Conservation (phyloP, 2,797 vertebrate species). For the Pagetopsis macropterus region DNA sequence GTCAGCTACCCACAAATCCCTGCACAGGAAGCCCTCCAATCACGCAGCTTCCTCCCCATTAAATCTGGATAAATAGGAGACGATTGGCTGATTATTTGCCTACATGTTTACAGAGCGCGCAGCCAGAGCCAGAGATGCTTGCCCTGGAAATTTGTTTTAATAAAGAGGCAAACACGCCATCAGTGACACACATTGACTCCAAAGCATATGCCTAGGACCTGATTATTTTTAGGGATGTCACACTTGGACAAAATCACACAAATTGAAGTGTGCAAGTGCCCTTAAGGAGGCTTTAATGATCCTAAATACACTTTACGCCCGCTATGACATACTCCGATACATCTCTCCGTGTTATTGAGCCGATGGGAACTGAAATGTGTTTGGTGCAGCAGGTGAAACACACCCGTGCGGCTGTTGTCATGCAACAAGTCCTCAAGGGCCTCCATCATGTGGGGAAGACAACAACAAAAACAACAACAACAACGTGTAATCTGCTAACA, state of each 20-base stretch:
- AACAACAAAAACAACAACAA: conserved; percentile 14
- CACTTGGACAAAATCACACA: not conserved
- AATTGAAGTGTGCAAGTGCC: conserved; percentile 8
- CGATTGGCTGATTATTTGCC: conserved; percentile 76
- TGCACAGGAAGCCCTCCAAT: conserved; percentile 75
- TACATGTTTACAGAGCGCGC: conserved; percentile 72
- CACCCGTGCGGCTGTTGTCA: not conserved
- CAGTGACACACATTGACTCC: conserved; percentile 16
- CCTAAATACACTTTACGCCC: conserved; percentile 4
- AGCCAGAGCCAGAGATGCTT: conserved; percentile 61
- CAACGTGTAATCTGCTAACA: no score
- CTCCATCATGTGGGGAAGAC: conserved; percentile 28
- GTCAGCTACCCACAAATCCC: conserved; percentile 58
- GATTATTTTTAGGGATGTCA: conserved; percentile 22
- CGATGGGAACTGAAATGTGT: no score
- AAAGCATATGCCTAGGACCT: not conserved
- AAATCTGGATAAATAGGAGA: conserved; percentile 76
- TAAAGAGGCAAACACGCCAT: conserved; percentile 43
- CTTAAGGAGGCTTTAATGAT: not conserved
- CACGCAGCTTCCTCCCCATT: conserved; percentile 71
- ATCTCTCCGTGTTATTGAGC: conserved; percentile 1
- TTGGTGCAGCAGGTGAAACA: conserved; percentile 27
- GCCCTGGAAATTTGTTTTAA: conserved; percentile 61
- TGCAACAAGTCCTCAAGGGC: conserved; percentile 49
- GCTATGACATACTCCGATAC: not conserved